These are phyloP conservation scores for Caiman crocodilus DNA, from an alignment of 2,797 vertebrate species.

Conservation along the genomic window DNA sequence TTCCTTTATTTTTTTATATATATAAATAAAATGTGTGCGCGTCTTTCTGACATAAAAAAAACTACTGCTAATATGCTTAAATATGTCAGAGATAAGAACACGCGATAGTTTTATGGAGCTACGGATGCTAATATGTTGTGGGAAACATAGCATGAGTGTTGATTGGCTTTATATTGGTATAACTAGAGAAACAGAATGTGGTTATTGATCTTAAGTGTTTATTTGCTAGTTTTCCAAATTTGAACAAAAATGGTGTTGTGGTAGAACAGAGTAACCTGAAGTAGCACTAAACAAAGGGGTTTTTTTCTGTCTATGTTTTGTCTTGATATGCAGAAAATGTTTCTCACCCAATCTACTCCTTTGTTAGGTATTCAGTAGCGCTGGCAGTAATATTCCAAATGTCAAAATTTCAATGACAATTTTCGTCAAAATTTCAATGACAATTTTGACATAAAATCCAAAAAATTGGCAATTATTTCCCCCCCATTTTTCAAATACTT, in stretches of 20 bases:
- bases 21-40: not conserved
- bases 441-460: not conserved
- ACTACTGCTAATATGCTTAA: slow-evolving; percentile 72
- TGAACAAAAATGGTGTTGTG: slow-evolving; percentile 60
- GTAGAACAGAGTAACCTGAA: slow-evolving; percentile 29
- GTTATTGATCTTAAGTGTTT: slow-evolving; percentile 47
- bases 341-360: not conserved
- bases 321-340: not conserved
- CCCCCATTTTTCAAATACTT: not conserved
- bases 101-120: slow-evolving; percentile 60
- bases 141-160: not conserved
- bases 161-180: slow-evolving; percentile 56
- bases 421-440: not conserved
- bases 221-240: slow-evolving; percentile 32
- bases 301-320: not conserved
- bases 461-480: not conserved
- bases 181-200: slow-evolving; percentile 51
- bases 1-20: slow-evolving; percentile 59
- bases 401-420: not conserved
- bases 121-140: slow-evolving; percentile 51
- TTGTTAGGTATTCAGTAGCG: not conserved
- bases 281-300: not conserved
- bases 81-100: slow-evolving; percentile 72
- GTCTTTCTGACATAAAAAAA: slow-evolving; percentile 64
- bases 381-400: not conserved